A percentile compares a stretch with the other conserved stretches of the same genome.
Evolutionary conservation across 1,140 invertebrate species (phyloP).

Genomic region (Polypedilum pembai): DNA sequence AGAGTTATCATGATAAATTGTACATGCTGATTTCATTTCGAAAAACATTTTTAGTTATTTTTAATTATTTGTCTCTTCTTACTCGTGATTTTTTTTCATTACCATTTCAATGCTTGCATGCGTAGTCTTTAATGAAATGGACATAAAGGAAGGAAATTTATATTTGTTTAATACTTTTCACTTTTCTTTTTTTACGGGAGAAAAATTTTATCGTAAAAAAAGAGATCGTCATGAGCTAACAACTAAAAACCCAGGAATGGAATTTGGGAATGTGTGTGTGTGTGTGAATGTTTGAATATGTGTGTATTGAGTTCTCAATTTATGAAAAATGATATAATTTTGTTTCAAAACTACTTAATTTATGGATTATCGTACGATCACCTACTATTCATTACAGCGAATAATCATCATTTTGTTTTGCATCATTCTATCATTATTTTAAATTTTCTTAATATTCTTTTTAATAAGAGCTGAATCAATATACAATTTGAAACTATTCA

Average conservation of each 20-base stretch:
- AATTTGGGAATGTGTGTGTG: neutral
- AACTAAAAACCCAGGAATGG: neutral
- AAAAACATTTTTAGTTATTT: neutral
- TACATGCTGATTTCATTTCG: neutral
- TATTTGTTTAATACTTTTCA: neutral
- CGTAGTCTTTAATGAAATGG: neutral
- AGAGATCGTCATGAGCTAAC: neutral
- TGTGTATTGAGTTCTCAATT: neutral
- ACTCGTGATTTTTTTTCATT: too few relatives aligned
- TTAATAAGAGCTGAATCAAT: slow-evolving; percentile 6
- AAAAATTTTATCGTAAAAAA: neutral
- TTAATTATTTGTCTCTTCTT: neutral
- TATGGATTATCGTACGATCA: slow-evolving; percentile 13
- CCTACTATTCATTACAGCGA: slow-evolving; percentile 16
- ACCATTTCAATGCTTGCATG: neutral
- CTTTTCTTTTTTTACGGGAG: neutral
- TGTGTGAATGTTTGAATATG: neutral
- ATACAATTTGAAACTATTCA: slow-evolving; percentile 13
- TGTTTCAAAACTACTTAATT: slow-evolving; percentile 12
- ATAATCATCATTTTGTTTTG: neutral
- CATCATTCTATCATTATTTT: neutral
- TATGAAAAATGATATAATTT: neutral
- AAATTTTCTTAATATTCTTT: neutral
- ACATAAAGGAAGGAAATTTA: neutral
- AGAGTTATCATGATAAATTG: slow-evolving; percentile 13